phyloP scores from a whole-genome alignment of 2,888 invertebrate species.

The Scrobipalpa costella region DNA sequence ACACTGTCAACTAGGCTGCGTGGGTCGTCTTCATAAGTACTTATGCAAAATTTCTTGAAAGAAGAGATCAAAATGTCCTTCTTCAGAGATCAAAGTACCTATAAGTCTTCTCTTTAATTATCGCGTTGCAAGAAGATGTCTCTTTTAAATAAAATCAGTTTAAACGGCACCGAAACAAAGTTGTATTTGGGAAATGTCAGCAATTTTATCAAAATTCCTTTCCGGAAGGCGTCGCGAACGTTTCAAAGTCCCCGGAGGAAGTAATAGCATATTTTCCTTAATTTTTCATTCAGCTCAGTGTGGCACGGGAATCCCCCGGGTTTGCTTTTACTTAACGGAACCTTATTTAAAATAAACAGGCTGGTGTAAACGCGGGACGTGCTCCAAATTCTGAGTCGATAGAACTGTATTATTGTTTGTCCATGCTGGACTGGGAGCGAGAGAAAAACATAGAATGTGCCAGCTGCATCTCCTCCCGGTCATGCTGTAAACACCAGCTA shows the following conservation, averaged over 20 bases:
- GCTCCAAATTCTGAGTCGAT: constrained; percentile 66
- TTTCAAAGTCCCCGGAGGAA: constrained; percentile 44
- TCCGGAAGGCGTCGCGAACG: constrained; percentile 33
- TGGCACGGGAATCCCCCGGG: constrained; percentile 57
- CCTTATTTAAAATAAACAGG: constrained; percentile 79
- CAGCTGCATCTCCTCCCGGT: too few species aligned
- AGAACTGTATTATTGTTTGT: constrained; percentile 62
- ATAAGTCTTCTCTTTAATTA: not conserved
- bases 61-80: too few species aligned
- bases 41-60: too few species aligned
- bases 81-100: too few species aligned
- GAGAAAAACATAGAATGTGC: too few species aligned
- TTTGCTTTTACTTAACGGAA: constrained; percentile 75
- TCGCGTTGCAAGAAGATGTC: not conserved
- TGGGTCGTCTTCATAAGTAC: too few species aligned
- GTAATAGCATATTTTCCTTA: constrained; percentile 64
- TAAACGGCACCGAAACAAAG: not conserved
- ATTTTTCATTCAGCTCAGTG: constrained; percentile 71
- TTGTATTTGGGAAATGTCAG: constrained; percentile 4
- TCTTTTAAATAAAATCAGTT: constrained; percentile 5
- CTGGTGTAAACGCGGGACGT: constrained; percentile 72
- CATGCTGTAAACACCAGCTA: too few species aligned
- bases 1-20: too few species aligned
- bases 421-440: too few species aligned
- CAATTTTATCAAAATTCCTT: constrained; percentile 20